These are phyloP conservation scores for Rotaria macrura DNA, from an alignment of 2,888 invertebrate species.

Conservation along the genomic window DNA sequence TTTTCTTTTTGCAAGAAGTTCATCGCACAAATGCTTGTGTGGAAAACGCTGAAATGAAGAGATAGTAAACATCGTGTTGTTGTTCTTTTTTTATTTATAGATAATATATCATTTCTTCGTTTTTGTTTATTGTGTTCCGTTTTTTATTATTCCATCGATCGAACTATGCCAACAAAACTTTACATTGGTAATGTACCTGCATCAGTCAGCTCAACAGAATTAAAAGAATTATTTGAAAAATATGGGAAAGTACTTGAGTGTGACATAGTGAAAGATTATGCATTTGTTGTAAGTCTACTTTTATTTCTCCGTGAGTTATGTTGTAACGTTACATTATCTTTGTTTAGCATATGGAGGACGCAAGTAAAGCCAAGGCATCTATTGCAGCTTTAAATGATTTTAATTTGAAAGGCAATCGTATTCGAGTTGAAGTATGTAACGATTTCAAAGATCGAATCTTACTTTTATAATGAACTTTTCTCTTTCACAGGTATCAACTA, in stretches of 20 bases:
- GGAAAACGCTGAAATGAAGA: neutral
- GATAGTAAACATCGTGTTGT: neutral
- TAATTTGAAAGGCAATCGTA: conserved; percentile 24
- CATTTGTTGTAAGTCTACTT: conserved; percentile 41
- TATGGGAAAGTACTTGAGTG: conserved; percentile 45
- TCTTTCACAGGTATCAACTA: neutral
- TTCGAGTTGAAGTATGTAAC: conserved; percentile 23
- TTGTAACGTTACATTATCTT: neutral
- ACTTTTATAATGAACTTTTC: neutral
- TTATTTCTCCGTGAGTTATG: neutral
- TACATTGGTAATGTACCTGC: conserved; percentile 45
- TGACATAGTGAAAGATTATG: conserved; percentile 46
- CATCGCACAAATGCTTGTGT: neutral
- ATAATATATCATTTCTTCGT: neutral
- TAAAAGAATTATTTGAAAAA: conserved; percentile 41
- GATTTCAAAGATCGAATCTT: neutral
- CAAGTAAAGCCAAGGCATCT: conserved; percentile 27
- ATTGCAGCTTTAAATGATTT: conserved; percentile 29
- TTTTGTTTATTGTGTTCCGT: neutral
- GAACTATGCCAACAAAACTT: conserved; percentile 39
- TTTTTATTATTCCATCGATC: neutral
- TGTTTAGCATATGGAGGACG: conserved; percentile 29
- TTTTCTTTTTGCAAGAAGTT: neutral
- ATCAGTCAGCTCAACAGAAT: conserved; percentile 39
- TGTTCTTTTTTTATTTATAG: neutral